Evolutionary conservation across 2,888 invertebrate species (phyloP), one percentile per base, ranked within the genome.

Genomic region (Rotaria socialis): DNA sequence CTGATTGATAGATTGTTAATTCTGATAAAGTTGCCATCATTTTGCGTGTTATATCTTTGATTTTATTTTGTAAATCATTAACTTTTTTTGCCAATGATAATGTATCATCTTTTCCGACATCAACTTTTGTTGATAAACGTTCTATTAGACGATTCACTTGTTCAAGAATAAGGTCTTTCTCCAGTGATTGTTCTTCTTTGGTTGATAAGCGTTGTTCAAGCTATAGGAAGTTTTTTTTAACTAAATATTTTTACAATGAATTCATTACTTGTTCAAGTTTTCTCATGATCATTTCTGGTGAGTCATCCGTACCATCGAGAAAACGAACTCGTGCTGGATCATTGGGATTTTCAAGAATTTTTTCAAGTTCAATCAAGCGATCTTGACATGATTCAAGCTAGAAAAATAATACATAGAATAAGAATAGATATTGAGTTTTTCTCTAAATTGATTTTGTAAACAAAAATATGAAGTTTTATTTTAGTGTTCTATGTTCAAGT

Each of bases 11-110:
- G 90, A 91, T 91, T 43, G 91, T 91, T 86, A 91, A 89, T 88
- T 91, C 91, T 0, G 91, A 90, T 55, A 91, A 90, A 87, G 90
- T 88, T 3, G 91, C 90, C 91, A 91, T 91, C 90, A 91, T 91
- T 87, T 91, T 90, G 67, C 90, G 89, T 10, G 91, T 91, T 11
- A 89, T 89, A 75, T 90, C 90, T 85, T 87, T 87, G 4, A 87
- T 86, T 58, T 58, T 75, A 22, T 47, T 60, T 67, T 87, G 84
- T 50, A 80, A 86, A 47, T 35, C 56, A 85, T 88, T 88, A 88
- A 91, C 91, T 89, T 89, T 90, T 87, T 91, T 91, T 35, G 91
- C 91, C 50, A 91, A 89, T 60, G 88, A 89, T 50, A 91, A 88
- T 10, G 91, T 91, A 87, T 91, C 91, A 52, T 90, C 90, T 88